Base-by-base conservation (phyloP, 2,888 invertebrate species). In the Amphipyra berbera region DNA sequence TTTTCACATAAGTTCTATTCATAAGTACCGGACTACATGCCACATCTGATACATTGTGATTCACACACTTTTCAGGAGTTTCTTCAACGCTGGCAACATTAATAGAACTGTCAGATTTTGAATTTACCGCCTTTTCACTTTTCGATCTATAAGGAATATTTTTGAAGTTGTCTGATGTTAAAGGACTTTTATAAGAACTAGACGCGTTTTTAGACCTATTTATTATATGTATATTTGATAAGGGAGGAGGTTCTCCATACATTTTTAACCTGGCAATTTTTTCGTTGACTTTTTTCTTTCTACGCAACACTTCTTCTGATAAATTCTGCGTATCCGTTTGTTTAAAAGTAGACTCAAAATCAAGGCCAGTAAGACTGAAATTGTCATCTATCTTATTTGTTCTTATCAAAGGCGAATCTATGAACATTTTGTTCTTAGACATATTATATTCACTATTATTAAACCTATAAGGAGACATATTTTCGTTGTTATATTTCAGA, bases 191-290 rank as follows among this genome's bases (percentile, higher is more conserved):
- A 60, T 89, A 95, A 0, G 90, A 88, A 44, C 82, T 91, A 0
- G 89, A 77, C 0, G 92, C 88, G 42, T 87, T 85, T 81, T 82
- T 88, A 0, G 90, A 89, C 68, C 82, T 88, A 59, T 94, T 92
- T 61, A 90, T 84, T 6, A 95, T 89, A 66, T 89, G 85, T 15
- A 96, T 88, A 0, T 95, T 90, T n/a, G 94, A 92, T n/a, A 96
- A 79, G 0, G 95, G 91, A 0, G 96, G 95, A 0, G 96, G 95
- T 79, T 95, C 94, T 0, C 95, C 96, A 47, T 96, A 96, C 79
- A 88, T 89, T 84, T 91, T 91, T 54, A 96, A 82, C 82, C 88
- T 95, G 1, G 95, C 93, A 6, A 96, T 91, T 76, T 93, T 95
- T 59, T 91, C 90, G 10, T 88, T 85, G 0, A 92, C 83, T 59